phyloP scores from a whole-genome alignment of 2,113 vertebrate genomes.

The Albula glossodonta region DNA sequence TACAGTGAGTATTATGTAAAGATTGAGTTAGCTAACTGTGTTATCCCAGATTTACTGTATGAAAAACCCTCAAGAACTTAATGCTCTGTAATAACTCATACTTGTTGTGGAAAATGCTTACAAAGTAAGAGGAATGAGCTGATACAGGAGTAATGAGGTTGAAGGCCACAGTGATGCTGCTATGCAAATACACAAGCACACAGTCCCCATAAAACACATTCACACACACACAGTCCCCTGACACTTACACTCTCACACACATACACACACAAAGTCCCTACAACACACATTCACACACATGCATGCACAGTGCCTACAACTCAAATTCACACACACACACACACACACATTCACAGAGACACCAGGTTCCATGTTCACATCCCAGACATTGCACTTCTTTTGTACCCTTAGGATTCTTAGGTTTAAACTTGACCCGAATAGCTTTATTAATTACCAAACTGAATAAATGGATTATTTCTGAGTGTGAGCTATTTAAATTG shows the following conservation, averaged over 20 bases:
- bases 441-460: neutral
- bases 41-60: neutral
- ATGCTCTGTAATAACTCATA: neutral
- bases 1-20: neutral
- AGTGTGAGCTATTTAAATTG: no score
- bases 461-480: neutral
- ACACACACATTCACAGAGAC: no score
- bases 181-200: no score
- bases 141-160: neutral
- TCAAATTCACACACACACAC: no score
- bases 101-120: neutral
- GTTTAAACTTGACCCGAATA: neutral
- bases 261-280: no score
- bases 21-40: neutral
- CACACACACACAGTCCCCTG: no score
- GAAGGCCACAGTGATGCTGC: neutral
- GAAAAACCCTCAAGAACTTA: neutral
- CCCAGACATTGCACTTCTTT: neutral
- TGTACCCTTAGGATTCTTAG: neutral
- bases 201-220: no score
- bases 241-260: no score
- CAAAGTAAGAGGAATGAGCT: neutral
- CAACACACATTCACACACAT: no score
- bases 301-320: no score
- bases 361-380: no score